Evolutionary conservation across 1,140 invertebrate species (phyloP).

Genomic region (Leptopilina boulardi): DNA sequence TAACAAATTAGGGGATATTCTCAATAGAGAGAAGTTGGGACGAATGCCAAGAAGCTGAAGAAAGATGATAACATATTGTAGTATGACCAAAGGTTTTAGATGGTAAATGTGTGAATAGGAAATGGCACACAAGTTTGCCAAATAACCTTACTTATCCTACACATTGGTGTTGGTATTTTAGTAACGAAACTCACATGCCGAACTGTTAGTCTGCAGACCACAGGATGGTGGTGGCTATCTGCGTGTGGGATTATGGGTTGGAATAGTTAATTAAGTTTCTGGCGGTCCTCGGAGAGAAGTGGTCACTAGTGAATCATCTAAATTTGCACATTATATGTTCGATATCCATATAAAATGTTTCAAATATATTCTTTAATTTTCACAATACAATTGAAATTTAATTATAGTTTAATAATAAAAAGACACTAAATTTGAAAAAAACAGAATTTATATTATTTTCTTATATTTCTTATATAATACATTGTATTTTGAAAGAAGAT

Average conservation of each 20-base stretch:
- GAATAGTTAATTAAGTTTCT: constrained; percentile 73
- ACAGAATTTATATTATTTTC: no score
- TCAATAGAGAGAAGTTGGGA: not conserved
- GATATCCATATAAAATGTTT: not conserved
- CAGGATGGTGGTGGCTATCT: constrained; percentile 52
- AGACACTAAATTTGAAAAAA: no score
- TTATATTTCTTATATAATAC: no score
- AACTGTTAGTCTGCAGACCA: constrained; percentile 50
- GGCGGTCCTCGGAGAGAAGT: constrained; percentile 62
- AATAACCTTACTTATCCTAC: constrained; percentile 26
- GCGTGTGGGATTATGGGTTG: constrained; percentile 60
- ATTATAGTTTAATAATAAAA: no score
- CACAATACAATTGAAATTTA: no score
- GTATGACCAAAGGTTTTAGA: constrained; percentile 11
- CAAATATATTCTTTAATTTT: not conserved
- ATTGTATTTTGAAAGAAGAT: not conserved
- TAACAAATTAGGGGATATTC: not conserved
- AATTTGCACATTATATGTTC: constrained; percentile 40
- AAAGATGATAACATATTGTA: constrained; percentile 29
- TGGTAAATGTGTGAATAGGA: constrained; percentile 9
- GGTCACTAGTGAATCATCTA: constrained; percentile 65
- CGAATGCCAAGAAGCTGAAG: not conserved
- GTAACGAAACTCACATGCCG: constrained; percentile 24
- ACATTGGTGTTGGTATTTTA: constrained; percentile 9
- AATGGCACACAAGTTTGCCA: constrained; percentile 18